Percentiles rank a stretch among this genome's conserved stretches.
These are phyloP conservation scores for Moxostoma hubbsi DNA, from an alignment of 2,797 vertebrate species.

Conservation along the genomic window DNA sequence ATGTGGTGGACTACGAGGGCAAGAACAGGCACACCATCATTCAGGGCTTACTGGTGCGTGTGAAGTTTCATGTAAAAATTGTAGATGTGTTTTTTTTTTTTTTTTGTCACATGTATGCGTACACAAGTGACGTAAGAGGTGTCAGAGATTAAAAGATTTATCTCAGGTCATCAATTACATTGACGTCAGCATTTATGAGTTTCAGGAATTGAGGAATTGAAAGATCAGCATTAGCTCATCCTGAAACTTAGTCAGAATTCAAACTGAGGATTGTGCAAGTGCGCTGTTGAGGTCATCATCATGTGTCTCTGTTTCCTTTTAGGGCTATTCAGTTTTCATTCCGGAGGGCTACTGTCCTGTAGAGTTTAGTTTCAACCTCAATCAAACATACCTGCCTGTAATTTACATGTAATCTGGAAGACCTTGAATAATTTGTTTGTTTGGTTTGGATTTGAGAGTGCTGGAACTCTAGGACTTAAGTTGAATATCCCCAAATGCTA, in stretches of 20 bases:
- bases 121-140: too few relatives aligned
- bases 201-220: constrained; percentile 9
- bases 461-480: too few relatives aligned
- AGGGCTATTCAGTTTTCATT: too few relatives aligned
- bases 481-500: not conserved
- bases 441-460: too few relatives aligned
- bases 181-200: not conserved
- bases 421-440: too few relatives aligned
- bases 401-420: too few relatives aligned
- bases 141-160: too few relatives aligned
- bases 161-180: not conserved
- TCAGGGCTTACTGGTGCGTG: constrained; percentile 91
- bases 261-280: not conserved
- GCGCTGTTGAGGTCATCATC: not conserved
- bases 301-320: too few relatives aligned
- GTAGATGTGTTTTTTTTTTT: not conserved
- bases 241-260: not conserved
- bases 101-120: not conserved
- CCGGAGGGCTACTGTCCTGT: too few relatives aligned
- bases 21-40: constrained; percentile 98
- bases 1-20: constrained; percentile 97
- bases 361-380: too few relatives aligned
- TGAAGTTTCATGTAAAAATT: not conserved
- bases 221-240: constrained; percentile 26
- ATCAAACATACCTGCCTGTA: too few relatives aligned